Evolutionary conservation across 2,797 vertebrate genomes (phyloP).

Genomic region (Sebastes iracundus): DNA sequence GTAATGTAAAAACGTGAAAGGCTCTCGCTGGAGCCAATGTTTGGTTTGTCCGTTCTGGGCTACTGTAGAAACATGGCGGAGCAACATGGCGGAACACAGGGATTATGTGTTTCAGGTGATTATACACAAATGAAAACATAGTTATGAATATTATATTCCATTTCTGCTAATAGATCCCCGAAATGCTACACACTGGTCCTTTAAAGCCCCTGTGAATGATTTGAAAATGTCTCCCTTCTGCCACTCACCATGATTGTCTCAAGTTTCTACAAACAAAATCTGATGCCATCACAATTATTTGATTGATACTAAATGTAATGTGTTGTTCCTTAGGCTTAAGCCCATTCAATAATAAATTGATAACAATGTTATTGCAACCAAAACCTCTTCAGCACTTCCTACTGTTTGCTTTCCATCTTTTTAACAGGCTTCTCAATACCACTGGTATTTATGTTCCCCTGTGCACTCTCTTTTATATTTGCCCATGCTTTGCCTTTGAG

Average conservation of each 20-base stretch:
- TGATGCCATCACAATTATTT: not conserved
- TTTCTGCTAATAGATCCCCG: too few species aligned
- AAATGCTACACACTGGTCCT: too few species aligned
- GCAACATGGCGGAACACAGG: too few species aligned
- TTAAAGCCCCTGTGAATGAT: not conserved
- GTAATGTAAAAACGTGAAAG: too few species aligned
- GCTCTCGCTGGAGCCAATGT: too few species aligned
- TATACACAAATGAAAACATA: too few species aligned
- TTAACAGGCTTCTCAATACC: not conserved
- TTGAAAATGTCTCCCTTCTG: not conserved
- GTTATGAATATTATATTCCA: too few species aligned
- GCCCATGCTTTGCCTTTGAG: conserved; percentile 26
- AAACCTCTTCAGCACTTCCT: not conserved
- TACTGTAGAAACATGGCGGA: too few species aligned
- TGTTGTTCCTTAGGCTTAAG: not conserved
- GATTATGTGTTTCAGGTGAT: too few species aligned
- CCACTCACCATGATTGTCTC: not conserved
- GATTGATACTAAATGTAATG: not conserved
- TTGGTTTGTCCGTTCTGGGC: too few species aligned
- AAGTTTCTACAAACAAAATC: not conserved
- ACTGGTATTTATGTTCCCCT: conserved; percentile 14
- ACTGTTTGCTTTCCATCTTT: not conserved
- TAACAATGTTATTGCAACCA: not conserved
- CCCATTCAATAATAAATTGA: not conserved
- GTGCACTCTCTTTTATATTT: conserved; percentile 5